Evolutionary conservation across 2,113 vertebrate genomes (phyloP).

Genomic region (Silurus meridionalis): DNA sequence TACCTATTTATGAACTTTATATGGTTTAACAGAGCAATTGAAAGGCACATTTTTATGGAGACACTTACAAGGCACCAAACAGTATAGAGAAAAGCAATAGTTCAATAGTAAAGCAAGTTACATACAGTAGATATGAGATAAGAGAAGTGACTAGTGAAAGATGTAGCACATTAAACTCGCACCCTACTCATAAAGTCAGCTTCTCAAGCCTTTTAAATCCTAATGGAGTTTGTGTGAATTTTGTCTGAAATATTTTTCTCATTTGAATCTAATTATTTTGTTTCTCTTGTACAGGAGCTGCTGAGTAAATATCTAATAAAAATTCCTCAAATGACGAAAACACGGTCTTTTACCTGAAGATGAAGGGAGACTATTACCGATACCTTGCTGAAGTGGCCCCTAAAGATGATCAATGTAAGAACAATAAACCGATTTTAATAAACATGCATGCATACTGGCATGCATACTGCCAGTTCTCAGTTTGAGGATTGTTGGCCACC

Average conservation of each 20-base stretch:
- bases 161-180: not conserved
- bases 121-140: not conserved
- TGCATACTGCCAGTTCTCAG: not conserved
- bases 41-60: not conserved
- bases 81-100: not conserved
- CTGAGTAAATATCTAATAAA: constrained; percentile 88
- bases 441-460: too few species aligned
- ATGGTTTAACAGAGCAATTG: not conserved
- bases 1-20: not conserved
- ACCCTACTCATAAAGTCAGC: not conserved
- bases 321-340: constrained; percentile 85
- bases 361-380: constrained; percentile 97
- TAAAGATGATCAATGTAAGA: constrained; percentile 81
- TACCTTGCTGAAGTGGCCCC: constrained; percentile 94
- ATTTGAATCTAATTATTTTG: not conserved
- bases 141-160: not conserved
- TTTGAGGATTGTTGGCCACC: not conserved
- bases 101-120: not conserved
- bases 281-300: constrained; percentile 73
- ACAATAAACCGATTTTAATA: not conserved
- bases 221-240: not conserved
- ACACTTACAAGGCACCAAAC: not conserved
- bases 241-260: not conserved
- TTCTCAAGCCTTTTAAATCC: not conserved
- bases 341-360: constrained; percentile 98